Base-by-base conservation (phyloP, 1,140 invertebrate species). In the Diachasmimorpha longicaudata region DNA sequence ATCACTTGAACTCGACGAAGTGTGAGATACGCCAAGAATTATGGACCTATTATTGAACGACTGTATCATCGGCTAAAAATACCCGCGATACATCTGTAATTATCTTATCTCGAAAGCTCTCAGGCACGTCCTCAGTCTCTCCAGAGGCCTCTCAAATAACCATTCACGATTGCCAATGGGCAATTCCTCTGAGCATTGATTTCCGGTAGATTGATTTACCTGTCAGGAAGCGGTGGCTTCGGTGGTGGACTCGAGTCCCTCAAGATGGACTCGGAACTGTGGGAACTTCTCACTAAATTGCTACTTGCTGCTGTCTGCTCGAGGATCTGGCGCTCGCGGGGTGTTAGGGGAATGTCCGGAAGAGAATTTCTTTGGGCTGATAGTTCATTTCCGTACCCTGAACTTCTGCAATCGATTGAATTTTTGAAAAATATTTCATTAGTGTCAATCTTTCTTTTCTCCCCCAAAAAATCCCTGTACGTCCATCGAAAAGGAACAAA, bases 281-380 rank as follows among this genome's bases (percentile, higher is more conserved):
- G 93, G 63, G 94, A 95, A 77, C 90, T 91, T 70, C 92, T 89
- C 78, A 93, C 91, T 46, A 90, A 88, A 81, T 85, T 90, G 74
- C 85, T 87, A 77, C 86, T 87, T 77, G 88, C 90, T 9, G 90
- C 90, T 4, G 90, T 91, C 83, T 92, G 90, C 79, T 92, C 93
- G 76, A 95, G 87, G 77, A 93, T 91, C 78, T 93, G 91, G 63
- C 92, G 89, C 86, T 94, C 93, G 72, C 93, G 92, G 21, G 94
- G 94, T 78, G 94, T 95, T 77, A 96, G 83, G 5, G 94, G 93
- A 79, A 98, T 97, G 88, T 97, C 96, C 66, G 93, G 93, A 68
- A 94, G 86, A 46, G 93, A 94, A 82, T 91, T 92, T 80, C 93
- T 88, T 83, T 93, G 92, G 39, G 90, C 80, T 31, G 86, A 82